Conservation (phyloP, 92 coral and sea anemone genomes). For the Plumapathes pennacea region DNA sequence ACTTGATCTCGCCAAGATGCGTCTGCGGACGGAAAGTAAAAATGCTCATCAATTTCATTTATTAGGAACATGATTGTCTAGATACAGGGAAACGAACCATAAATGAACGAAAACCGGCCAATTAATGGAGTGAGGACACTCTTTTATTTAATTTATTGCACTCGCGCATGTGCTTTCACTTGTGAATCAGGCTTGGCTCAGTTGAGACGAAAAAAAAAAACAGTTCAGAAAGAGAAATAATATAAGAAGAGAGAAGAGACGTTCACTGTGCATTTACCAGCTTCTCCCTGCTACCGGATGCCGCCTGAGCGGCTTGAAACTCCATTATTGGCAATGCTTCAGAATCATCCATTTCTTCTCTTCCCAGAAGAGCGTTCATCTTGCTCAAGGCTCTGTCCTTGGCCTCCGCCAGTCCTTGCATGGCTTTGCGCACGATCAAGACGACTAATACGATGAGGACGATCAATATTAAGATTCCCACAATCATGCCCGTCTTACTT, state of each 20-base stretch:
- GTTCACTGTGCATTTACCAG: slow-evolving; percentile 58
- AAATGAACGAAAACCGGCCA: neutral
- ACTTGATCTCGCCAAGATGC: slow-evolving; percentile 77
- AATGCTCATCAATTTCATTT: neutral
- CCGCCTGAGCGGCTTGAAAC: slow-evolving; percentile 73
- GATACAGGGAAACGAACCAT: neutral
- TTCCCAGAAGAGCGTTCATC: slow-evolving; percentile 50
- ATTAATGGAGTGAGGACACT: too few relatives aligned
- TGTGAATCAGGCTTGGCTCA: neutral
- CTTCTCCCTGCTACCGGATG: slow-evolving; percentile 46
- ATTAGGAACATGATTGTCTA: neutral
- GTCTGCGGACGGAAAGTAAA: slow-evolving; percentile 44
- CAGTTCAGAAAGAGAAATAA: too few relatives aligned
- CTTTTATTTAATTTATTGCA: too few relatives aligned
- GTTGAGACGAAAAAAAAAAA: neutral
- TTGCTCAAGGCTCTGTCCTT: slow-evolving; percentile 71
- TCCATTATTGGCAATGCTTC: slow-evolving; percentile 74
- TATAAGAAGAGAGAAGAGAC: too few relatives aligned
- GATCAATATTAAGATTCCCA: slow-evolving; percentile 45
- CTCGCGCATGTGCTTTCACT: too few relatives aligned
- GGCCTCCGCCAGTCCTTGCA: slow-evolving; percentile 62
- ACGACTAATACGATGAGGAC: slow-evolving; percentile 43
- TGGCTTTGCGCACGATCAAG: slow-evolving; percentile 33
- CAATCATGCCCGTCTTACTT: slow-evolving; percentile 61
- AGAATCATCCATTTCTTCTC: slow-evolving; percentile 62